Evolutionary conservation across 2,113 vertebrate genomes (phyloP).

Genomic region (Clupea harengus): DNA sequence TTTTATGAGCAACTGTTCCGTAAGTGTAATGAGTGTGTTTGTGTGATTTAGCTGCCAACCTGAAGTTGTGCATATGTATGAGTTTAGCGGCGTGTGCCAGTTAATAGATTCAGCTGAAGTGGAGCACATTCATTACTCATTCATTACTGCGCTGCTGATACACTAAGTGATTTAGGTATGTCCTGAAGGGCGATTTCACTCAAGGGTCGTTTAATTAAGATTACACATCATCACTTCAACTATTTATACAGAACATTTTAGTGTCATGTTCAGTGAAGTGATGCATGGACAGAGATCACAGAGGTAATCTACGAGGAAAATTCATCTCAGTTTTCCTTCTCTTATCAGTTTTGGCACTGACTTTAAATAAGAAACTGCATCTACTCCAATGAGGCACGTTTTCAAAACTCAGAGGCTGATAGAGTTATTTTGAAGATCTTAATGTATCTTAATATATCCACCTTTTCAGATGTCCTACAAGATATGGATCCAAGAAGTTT

Average conservation of each 20-base stretch:
- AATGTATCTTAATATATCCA: background rate
- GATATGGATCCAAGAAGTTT: background rate
- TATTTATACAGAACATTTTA: background rate
- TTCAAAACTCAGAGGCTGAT: background rate
- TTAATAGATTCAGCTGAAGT: conserved; percentile 11
- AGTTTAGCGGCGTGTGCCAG: background rate
- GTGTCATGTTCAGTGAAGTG: background rate
- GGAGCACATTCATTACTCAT: background rate
- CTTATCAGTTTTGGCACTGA: background rate
- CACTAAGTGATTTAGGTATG: background rate
- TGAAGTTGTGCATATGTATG: background rate
- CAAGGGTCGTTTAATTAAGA: background rate
- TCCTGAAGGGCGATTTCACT: background rate
- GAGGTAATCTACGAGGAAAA: background rate
- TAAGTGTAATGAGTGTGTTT: background rate
- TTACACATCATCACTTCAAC: background rate
- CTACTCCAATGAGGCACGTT: background rate
- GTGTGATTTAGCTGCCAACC: background rate
- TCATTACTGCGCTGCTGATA: background rate
- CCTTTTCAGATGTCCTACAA: background rate
- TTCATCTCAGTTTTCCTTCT: background rate
- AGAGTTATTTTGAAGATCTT: background rate
- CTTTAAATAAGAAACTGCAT: background rate
- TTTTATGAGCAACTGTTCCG: background rate
- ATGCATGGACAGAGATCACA: background rate